Evolutionary conservation across 2,113 vertebrate genomes (phyloP).

Genomic region (Macroglossus sobrinus): DNA sequence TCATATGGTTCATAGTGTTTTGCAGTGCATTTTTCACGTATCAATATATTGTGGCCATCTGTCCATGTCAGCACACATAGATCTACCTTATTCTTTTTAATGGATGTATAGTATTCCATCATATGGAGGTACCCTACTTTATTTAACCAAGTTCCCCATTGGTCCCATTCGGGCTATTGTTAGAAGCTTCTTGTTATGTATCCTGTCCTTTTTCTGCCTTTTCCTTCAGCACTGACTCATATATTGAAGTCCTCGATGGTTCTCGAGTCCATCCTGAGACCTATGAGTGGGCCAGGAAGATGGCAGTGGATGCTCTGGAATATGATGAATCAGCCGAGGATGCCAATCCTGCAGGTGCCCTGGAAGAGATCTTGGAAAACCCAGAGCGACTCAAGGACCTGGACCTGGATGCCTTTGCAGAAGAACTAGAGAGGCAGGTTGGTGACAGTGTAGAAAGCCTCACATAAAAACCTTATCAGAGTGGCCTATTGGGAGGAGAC

Average conservation of each 20-base stretch:
- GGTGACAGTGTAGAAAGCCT: background rate
- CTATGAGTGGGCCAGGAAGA: slow-evolving; percentile 98
- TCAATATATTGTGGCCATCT: slow-evolving; percentile 67
- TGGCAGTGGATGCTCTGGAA: slow-evolving; percentile 98
- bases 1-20: slow-evolving; percentile 75
- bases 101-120: slow-evolving; percentile 65
- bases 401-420: slow-evolving; percentile 97
- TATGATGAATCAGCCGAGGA: slow-evolving; percentile 98
- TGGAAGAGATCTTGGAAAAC: slow-evolving; percentile 98
- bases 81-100: slow-evolving; percentile 69
- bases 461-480: background rate
- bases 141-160: slow-evolving; percentile 65
- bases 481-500: background rate
- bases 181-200: slow-evolving; percentile 48
- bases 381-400: slow-evolving; percentile 97
- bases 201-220: slow-evolving; percentile 37
- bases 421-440: slow-evolving; percentile 98
- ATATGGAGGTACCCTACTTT: slow-evolving; percentile 68
- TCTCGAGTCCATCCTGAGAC: slow-evolving; percentile 98
- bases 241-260: slow-evolving; percentile 98
- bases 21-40: slow-evolving; percentile 73
- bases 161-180: slow-evolving; percentile 60
- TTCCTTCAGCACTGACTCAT: slow-evolving; percentile 94
- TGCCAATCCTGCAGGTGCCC: slow-evolving; percentile 97
- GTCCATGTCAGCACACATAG: slow-evolving; percentile 73